Conservation (phyloP, 1,140 invertebrate genomes). For the Chrysoperla carnea region DNA sequence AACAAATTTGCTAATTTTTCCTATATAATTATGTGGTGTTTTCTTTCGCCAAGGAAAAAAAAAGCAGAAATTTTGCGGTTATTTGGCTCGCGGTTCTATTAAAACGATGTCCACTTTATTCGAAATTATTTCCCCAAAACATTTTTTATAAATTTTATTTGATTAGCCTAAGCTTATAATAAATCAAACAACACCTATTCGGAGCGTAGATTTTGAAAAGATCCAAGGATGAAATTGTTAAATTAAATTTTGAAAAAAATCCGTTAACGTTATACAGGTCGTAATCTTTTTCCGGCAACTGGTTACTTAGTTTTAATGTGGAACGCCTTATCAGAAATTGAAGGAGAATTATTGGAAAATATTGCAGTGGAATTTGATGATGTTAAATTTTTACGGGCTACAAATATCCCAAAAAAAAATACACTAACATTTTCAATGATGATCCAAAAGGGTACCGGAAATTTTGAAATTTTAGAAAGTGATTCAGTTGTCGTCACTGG, state of each 20-base stretch:
- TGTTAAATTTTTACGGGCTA: constrained; percentile 35
- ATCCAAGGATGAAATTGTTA: too few species aligned
- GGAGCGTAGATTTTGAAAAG: constrained; percentile 3
- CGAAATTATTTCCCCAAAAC: too few species aligned
- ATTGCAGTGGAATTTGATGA: background rate
- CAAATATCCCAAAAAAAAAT: constrained; percentile 51
- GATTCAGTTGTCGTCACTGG: background rate
- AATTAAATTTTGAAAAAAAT: too few species aligned
- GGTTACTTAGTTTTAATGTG: constrained; percentile 73
- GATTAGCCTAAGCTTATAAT: too few species aligned
- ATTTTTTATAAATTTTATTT: too few species aligned
- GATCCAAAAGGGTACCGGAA: constrained; percentile 62
- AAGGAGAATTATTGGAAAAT: constrained; percentile 31
- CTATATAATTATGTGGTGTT: too few species aligned
- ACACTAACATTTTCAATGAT: constrained; percentile 56
- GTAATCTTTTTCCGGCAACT: constrained; percentile 77
- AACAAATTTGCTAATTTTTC: too few species aligned
- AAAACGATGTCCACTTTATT: too few species aligned
- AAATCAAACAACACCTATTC: too few species aligned
- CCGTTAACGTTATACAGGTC: constrained; percentile 29
- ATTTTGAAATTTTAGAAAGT: constrained; percentile 46
- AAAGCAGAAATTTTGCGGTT: too few species aligned
- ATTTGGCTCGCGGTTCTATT: too few species aligned
- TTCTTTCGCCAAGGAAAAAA: too few species aligned
- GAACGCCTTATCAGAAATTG: constrained; percentile 68